These are phyloP conservation scores for Mayetiola destructor DNA, from an alignment of 2,888 invertebrate species.

Conservation along the genomic window DNA sequence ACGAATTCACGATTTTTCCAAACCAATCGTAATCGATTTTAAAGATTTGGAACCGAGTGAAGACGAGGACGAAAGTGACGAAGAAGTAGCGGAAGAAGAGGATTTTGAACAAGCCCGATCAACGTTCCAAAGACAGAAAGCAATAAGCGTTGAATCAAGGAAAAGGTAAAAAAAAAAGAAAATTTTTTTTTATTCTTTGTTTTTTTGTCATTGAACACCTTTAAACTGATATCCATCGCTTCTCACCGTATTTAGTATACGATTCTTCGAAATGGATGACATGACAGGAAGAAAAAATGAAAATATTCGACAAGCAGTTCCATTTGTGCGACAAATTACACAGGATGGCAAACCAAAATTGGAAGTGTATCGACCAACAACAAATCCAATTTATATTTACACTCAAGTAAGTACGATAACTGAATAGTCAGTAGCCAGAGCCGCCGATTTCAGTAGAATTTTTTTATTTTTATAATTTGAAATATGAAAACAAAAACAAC, in stretches of 20 bases:
- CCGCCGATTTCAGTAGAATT: neutral
- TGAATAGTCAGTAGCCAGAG: neutral
- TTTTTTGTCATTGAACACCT: too few relatives aligned
- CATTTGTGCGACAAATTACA: constrained; percentile 46
- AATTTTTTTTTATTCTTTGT: neutral
- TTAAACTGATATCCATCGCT: too few relatives aligned
- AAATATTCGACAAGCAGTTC: constrained; percentile 44
- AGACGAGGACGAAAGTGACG: constrained; percentile 29
- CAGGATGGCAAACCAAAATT: constrained; percentile 44
- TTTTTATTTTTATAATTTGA: neutral
- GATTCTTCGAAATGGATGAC: constrained; percentile 47
- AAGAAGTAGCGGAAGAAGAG: constrained; percentile 37
- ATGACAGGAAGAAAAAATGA: constrained; percentile 43
- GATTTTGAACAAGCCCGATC: constrained; percentile 43
- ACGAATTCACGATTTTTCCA: constrained; percentile 34
- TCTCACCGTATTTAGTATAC: constrained; percentile 26
- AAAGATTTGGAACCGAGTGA: constrained; percentile 31
- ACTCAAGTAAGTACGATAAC: constrained; percentile 33
- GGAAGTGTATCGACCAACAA: constrained; percentile 41
- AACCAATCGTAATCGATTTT: constrained; percentile 34
- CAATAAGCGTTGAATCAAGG: constrained; percentile 47
- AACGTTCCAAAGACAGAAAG: constrained; percentile 46
- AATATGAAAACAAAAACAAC: neutral
- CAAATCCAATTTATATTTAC: constrained; percentile 39
- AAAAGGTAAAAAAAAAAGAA: constrained; percentile 38